Base-by-base conservation (phyloP, 2,113 vertebrate genomes). In the Romanogobio albipinnatus region DNA sequence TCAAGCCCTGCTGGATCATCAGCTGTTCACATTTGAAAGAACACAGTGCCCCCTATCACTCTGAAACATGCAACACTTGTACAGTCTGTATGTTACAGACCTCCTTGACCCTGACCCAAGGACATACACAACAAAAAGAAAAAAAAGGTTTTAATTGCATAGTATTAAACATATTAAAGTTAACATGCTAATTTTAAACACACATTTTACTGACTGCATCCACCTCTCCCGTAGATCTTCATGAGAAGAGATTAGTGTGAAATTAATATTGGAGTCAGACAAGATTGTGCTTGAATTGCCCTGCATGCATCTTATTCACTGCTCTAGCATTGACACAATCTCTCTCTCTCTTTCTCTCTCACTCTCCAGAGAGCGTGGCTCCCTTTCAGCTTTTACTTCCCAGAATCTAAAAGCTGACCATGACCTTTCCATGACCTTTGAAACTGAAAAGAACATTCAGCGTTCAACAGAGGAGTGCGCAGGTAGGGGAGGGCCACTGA, bases 371-470 rank as follows among this genome's bases (percentile, higher is more conserved):
- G 61, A 86, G 51, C 24, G 26, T 8, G 15, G 73, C 53, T 74
- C 59, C 51, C 81, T 86, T 82, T 78, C 85, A 59, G 73, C 47
- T 47, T 83, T 47, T 15, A 81, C 77, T 49, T 81, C 73, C 85
- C 68, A 68, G 59, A 76, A 24, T 83, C 62, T 78, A 78, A 86
- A 86, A 26, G 77, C 75, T 73, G 64, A 74, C 81, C 68, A 47
- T 74, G 29, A 53, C 81, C 85, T 86, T 86, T 70, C 75, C 62
- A 49, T 45, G 36, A 61, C 58, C 66, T 61, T 78, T 64, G 73
- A 43, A 75, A 58, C 66, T 79, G 64, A 83, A 86, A 36, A 73
- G 56, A 77, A 56, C n/a, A 9, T 68, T 71, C 74, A 1, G 81
- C 64, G 39, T 33, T 83, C 62, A 47, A 66, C 56, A 76, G 58